Base-by-base conservation (phyloP, 2,797 vertebrate species). In the Muscicapa striata region DNA sequence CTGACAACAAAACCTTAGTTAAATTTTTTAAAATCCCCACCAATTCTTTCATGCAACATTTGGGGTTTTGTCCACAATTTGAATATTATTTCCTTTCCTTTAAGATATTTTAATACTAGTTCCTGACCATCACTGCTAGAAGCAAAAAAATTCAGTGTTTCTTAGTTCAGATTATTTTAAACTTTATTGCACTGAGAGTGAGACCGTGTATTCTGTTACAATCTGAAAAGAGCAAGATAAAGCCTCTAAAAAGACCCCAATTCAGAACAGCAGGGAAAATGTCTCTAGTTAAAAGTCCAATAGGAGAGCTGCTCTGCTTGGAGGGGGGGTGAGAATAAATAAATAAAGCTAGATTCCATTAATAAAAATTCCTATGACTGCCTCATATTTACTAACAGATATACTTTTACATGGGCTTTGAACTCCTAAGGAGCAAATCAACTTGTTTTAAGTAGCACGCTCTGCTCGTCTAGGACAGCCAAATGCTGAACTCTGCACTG, bases 291-390 rank as follows among this genome's bases (percentile, higher is more conserved):
- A 64, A 67, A 9, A 82, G 34, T 43, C 36, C 75, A 90, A 76
- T 84, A 75, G 63, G 69, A 86, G 87, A 94, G 51, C 38, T 26
- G 29, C 24, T 87, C 64, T 43, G 41, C 57, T 94, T 74, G 77
- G 36, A 45, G 11, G 4, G 8, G 40, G 90, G 40, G 20, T 26
- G 26, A 72, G 55, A 73, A 84, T 63, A 85, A 81, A 89, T 69
- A 95, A 91, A 87, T 87, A 83, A 55, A 88, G 55, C 72, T 89
- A 89, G 24, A 91, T 94, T 81, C 76, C 87, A 86, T 66, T 79
- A 95, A 94, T 87, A 96, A 97, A 95, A 93, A 95, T 87, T 90
- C 88, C 85, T 90, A 62, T 87, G 55, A 85, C 58, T 88, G 89
- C 90, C 45, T 94, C 62, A 23, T 84, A 84, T 96, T 95, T 97